Percentiles rank a stretch among this genome's conserved stretches.
Evolutionary conservation across 2,113 vertebrate species (phyloP).

Genomic region (Alaudala cheleensis): DNA sequence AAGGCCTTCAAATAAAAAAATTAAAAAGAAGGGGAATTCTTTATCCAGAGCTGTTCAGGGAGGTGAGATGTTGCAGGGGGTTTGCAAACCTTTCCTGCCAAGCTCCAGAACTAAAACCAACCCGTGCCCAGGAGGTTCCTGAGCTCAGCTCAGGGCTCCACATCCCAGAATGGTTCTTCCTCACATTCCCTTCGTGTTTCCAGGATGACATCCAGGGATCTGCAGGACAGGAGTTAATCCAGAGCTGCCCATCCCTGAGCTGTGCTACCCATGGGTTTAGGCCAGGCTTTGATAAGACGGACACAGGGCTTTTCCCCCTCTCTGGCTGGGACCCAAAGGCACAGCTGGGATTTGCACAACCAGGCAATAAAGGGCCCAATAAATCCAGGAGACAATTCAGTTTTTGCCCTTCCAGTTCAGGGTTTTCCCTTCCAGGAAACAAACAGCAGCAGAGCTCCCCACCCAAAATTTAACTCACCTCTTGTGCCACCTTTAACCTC

Average conservation of each 20-base stretch:
- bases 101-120: neutral
- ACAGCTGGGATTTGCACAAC: neutral
- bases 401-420: neutral
- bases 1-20: neutral
- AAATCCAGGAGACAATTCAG: neutral
- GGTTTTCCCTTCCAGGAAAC: neutral
- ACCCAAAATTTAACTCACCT: neutral
- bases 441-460: neutral
- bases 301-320: neutral
- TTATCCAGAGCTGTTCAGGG: neutral
- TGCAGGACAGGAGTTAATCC: neutral
- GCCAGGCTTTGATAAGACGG: neutral
- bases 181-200: neutral
- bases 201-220: neutral
- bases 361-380: neutral
- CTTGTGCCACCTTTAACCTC: neutral
- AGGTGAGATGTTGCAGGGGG: neutral
- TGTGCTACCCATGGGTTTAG: neutral
- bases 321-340: neutral
- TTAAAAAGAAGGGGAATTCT: neutral
- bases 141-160: neutral
- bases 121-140: neutral
- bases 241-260: neutral
- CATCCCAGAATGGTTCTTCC: neutral
- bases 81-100: neutral